Base-by-base conservation (phyloP, 30 jellyfish, hydroid and myxozoan genomes). In the Euphysa ruthae region DNA sequence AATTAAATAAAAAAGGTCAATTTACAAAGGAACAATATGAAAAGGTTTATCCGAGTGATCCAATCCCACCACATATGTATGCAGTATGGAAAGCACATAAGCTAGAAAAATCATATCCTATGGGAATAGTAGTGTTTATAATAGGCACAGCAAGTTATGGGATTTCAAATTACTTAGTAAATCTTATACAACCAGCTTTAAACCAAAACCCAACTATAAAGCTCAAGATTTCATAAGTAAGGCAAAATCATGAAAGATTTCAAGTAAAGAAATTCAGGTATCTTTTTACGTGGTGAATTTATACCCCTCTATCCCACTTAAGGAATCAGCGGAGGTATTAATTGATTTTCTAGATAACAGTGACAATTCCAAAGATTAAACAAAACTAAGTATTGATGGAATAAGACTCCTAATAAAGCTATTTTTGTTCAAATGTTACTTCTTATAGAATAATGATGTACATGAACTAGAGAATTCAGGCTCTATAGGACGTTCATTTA, bases 381-480 rank as follows among this genome's bases (percentile, higher is more conserved):
- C 52, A 38, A 38, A 38, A 38, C n/a, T 38, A 38, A 38, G n/a
- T 38, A 38, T 46, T n/a, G 18, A 25, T n/a, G 60, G 23, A 46
- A 46, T 29, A 46, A 46, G 60, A 46, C 60, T n/a, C 18, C 60
- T 46, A n/a, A 46, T 46, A 46, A 8, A 46, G 60, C 60, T 46
- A n/a, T 46, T 10, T 46, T 46, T 46, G 23, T 29, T n/a, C 8
- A 25, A 10, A n/a, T 46, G 60, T 8, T 46, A 46, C 23, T 2
- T 46, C 10, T 46, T 46, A 29, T 46, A 29, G 10, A 46, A 46
- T 10, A 46, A 46, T 3, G 60, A 46, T 25, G 23, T 46, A 5
- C 60, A 46, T 46, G 60, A 46, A 10, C 23, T 46, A 29, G 60
- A 46, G 60, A 46, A 46, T 46, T 46, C 23, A 25, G 60, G 60